These are phyloP conservation scores for Xyrauchen texanus DNA, from an alignment of 2,113 vertebrate species.

Conservation along the genomic window DNA sequence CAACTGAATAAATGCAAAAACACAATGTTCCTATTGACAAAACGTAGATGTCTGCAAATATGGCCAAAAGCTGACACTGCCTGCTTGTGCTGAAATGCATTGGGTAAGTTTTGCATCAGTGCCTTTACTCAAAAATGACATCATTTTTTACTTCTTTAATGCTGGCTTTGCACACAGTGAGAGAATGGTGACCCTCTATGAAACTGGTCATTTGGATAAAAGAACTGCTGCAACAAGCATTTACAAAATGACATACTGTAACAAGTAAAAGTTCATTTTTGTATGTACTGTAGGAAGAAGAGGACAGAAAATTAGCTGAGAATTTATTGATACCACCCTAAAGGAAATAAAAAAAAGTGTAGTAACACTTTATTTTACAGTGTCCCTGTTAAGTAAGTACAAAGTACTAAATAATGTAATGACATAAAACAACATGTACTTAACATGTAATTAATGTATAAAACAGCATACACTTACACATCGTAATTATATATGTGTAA, in stretches of 20 bases:
- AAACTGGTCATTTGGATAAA: too few relatives aligned
- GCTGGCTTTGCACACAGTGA: conserved; percentile 35
- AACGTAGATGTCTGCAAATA: conserved; percentile 25
- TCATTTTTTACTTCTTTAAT: not conserved
- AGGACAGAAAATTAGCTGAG: not conserved
- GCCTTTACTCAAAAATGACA: not conserved
- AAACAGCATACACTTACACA: too few relatives aligned
- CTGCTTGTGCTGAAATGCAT: conserved; percentile 9
- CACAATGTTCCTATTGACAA: not conserved
- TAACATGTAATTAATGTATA: too few relatives aligned
- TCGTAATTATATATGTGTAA: too few relatives aligned
- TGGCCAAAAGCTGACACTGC: conserved; percentile 19
- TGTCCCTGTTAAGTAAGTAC: too few relatives aligned
- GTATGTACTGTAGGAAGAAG: not conserved
- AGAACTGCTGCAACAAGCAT: conserved; percentile 19
- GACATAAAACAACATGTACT: too few relatives aligned
- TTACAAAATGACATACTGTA: not conserved
- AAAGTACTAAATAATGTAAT: too few relatives aligned
- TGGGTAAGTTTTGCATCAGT: conserved; percentile 1
- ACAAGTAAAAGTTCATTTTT: not conserved
- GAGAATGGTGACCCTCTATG: not conserved
- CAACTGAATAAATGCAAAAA: conserved; percentile 4
- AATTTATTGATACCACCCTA: too few relatives aligned
- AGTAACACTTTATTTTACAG: too few relatives aligned
- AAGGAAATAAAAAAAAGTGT: too few relatives aligned